These are phyloP conservation scores for Araneus ventricosus DNA, from an alignment of 1,140 invertebrate genomes.

Conservation along the genomic window DNA sequence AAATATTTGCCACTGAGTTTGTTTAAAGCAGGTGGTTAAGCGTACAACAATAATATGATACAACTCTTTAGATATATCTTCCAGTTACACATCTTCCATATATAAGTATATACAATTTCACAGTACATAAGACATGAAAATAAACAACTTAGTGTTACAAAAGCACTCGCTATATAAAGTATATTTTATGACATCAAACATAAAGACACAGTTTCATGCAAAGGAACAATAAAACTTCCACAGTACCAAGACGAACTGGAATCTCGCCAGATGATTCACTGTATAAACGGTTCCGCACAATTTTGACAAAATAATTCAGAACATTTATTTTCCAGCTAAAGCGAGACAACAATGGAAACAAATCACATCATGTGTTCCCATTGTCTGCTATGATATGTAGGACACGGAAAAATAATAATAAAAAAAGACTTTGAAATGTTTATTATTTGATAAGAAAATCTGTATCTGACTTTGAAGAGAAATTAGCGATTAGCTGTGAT, in stretches of 20 bases:
- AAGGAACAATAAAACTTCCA: neutral
- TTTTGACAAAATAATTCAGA: slow-evolving; percentile 15
- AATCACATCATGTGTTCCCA: neutral
- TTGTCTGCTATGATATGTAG: neutral
- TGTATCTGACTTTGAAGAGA: too few species aligned
- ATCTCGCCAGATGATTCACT: neutral
- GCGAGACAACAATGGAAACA: slow-evolving; percentile 9
- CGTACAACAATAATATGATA: neutral
- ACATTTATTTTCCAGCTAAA: neutral
- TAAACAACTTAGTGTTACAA: neutral
- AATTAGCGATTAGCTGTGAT: too few species aligned
- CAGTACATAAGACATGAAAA: neutral
- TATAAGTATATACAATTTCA: neutral
- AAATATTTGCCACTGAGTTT: neutral
- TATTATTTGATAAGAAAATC: too few species aligned
- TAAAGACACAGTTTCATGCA: neutral
- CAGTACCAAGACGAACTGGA: neutral
- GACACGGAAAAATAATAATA: neutral
- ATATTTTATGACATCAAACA: neutral
- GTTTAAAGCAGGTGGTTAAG: neutral
- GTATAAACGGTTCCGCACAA: neutral
- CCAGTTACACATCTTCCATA: neutral
- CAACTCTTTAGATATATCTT: too few species aligned
- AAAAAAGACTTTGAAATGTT: neutral
- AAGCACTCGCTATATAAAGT: neutral